Evolutionary conservation across 2,113 vertebrate genomes (phyloP).

Genomic region (Psittacara wagleri): DNA sequence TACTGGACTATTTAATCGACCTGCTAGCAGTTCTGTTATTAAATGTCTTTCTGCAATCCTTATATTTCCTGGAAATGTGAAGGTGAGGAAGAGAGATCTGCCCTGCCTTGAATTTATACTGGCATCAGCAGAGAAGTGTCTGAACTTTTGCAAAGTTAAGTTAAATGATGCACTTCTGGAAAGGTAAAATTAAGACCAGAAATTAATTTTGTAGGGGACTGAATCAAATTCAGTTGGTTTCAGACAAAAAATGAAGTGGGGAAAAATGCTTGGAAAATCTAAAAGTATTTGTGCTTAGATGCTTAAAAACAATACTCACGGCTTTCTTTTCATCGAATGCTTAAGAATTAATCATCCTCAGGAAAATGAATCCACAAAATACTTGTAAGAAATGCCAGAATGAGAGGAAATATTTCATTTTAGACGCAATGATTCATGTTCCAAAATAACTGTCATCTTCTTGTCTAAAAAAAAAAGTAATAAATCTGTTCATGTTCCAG

Average conservation of each 20-base stretch:
- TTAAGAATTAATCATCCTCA: neutral
- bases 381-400: neutral
- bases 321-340: neutral
- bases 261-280: neutral
- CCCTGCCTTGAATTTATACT: neutral
- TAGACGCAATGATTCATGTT: neutral
- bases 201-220: neutral
- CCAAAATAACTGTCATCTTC: neutral
- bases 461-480: neutral
- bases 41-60: neutral
- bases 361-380: neutral
- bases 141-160: neutral
- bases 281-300: neutral
- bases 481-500: neutral
- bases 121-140: neutral
- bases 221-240: neutral
- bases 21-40: neutral
- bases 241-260: neutral
- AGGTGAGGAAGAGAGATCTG: neutral
- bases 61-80: neutral
- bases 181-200: neutral
- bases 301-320: neutral
- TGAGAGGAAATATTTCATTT: neutral
- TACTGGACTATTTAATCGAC: neutral
- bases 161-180: neutral